Conservation (phyloP, 2,113 vertebrate species). For the Rafetus swinhoei region DNA sequence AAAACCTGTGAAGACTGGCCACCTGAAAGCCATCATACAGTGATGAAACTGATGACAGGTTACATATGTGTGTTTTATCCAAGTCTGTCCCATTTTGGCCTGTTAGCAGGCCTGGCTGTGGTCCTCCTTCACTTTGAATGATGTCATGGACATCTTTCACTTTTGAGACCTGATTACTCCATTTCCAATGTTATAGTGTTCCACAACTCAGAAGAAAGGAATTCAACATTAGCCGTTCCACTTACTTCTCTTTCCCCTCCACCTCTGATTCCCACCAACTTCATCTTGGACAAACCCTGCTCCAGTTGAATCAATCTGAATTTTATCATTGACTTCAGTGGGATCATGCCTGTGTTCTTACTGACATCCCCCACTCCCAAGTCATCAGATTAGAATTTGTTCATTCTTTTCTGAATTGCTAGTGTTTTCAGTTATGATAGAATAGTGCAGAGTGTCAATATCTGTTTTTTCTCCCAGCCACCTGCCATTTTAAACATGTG, state of each 20-base stretch:
- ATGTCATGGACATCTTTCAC: background rate
- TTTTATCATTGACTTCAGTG: background rate
- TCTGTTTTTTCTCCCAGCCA: background rate
- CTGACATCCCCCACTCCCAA: background rate
- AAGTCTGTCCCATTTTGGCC: rapidly evolving
- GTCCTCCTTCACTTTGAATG: background rate
- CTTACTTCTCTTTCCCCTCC: background rate
- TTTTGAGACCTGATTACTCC: background rate
- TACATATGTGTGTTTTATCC: background rate
- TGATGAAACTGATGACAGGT: background rate
- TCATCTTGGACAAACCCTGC: background rate
- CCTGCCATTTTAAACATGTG: background rate
- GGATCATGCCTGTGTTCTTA: background rate
- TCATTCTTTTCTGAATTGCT: background rate
- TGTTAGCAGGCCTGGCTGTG: background rate
- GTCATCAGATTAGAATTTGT: background rate
- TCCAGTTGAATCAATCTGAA: conserved; percentile 6
- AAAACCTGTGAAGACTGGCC: background rate
- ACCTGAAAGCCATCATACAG: rapidly evolving
- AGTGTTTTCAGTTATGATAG: background rate
- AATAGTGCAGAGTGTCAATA: conserved; percentile 42
- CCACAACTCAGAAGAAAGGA: background rate
- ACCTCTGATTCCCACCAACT: background rate
- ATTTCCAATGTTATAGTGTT: background rate
- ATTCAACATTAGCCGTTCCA: background rate